Evolutionary conservation across 2,888 invertebrate species (phyloP).

Genomic region (Hypsopygia costalis): DNA sequence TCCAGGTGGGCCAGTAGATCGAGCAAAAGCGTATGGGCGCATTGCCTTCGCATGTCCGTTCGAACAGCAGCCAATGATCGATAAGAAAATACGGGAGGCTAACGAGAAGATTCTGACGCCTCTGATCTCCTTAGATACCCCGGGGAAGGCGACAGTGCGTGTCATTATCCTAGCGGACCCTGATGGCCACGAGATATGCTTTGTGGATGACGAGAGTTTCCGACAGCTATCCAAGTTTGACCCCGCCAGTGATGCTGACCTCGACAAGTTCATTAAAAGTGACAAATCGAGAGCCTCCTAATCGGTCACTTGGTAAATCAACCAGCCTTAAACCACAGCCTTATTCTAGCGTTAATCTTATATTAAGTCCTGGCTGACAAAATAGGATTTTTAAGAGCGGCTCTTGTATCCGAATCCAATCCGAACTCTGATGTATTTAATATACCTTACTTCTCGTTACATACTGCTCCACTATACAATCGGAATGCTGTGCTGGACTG

Average conservation of each 20-base stretch:
- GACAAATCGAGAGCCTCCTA: conserved; percentile 80
- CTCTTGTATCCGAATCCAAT: no score
- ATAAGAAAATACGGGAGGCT: conserved; percentile 85
- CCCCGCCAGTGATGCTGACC: conserved; percentile 87
- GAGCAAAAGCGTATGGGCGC: conserved; percentile 95
- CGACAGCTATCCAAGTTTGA: conserved; percentile 92
- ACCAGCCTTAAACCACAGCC: no score
- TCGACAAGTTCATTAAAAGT: conserved; percentile 87
- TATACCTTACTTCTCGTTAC: no score
- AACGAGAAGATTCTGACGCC: conserved; percentile 92
- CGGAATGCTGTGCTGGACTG: no score
- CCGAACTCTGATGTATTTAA: no score
- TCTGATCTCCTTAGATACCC: conserved; percentile 95
- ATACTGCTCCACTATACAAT: no score
- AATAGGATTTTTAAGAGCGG: no score
- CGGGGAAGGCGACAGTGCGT: conserved; percentile 97
- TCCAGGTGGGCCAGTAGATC: conserved; percentile 84
- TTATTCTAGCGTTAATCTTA: no score
- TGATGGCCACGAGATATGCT: conserved; percentile 98
- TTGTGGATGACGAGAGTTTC: conserved; percentile 98
- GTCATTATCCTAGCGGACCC: conserved; percentile 98
- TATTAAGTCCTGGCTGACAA: no score
- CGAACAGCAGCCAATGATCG: conserved; percentile 87
- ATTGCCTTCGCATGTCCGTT: conserved; percentile 96
- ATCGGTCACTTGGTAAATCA: conserved; percentile 2